Conservation (phyloP, 2,113 vertebrate genomes). For the Gallinago paraguaiae region DNA sequence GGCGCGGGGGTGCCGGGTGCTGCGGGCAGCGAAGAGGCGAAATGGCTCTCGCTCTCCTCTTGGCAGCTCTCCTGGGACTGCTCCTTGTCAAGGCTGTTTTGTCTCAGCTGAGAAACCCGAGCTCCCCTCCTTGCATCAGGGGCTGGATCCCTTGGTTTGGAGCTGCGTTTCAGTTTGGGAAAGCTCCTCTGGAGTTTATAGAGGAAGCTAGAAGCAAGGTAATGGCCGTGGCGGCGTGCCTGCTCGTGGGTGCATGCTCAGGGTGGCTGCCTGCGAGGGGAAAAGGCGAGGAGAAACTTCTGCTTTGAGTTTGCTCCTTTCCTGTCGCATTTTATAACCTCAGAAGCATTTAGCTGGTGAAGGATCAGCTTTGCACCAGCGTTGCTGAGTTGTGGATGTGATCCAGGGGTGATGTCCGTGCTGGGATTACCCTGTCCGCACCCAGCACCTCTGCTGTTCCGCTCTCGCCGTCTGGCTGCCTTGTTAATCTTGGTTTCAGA, state of each 20-base stretch:
- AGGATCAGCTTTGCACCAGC: neutral
- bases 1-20: neutral
- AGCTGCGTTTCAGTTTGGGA: constrained; percentile 78
- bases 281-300: neutral
- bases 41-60: constrained; percentile 10
- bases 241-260: neutral
- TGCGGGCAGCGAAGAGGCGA: neutral
- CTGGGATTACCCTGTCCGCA: neutral
- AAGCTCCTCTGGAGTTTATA: constrained; percentile 81
- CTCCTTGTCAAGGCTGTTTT: constrained; percentile 44
- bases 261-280: neutral
- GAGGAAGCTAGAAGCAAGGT: constrained; percentile 79
- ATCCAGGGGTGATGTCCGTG: neutral
- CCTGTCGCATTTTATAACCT: neutral
- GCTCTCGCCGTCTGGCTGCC: neutral
- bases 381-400: neutral
- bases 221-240: neutral
- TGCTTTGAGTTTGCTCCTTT: neutral
- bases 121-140: constrained; percentile 74
- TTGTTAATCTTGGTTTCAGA: neutral
- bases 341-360: neutral
- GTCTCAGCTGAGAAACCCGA: constrained; percentile 14
- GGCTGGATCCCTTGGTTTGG: constrained; percentile 87
- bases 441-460: neutral
- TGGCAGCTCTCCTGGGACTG: constrained; percentile 50